Percentiles rank a stretch among this genome's conserved stretches.
Conservation (phyloP, 2,888 invertebrate genomes). For the Cistogaster globosa region DNA sequence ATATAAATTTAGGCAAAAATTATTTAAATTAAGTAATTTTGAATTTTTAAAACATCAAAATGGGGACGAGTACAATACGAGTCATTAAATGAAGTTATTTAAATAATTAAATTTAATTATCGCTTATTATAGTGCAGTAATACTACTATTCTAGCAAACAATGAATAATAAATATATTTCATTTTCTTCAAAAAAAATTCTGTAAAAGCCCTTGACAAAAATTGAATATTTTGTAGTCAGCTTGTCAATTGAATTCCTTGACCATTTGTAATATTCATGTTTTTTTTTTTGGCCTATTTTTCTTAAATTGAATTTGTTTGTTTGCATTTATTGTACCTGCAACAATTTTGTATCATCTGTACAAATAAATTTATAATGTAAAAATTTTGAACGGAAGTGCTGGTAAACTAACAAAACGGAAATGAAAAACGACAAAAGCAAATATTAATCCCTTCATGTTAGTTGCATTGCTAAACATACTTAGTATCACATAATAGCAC, state of each 20-base stretch:
- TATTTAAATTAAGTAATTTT: neutral
- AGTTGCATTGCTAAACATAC: slow-evolving; percentile 11
- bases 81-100: too few relatives aligned
- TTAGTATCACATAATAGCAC: neutral
- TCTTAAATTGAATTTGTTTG: neutral
- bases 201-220: too few relatives aligned
- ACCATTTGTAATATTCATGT: too few relatives aligned
- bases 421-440: slow-evolving; percentile 48
- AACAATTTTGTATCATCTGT: slow-evolving; percentile 4
- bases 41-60: neutral
- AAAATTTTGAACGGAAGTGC: slow-evolving; percentile 59
- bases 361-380: slow-evolving; percentile 28
- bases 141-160: too few relatives aligned
- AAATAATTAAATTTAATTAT: too few relatives aligned
- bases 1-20: neutral
- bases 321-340: neutral
- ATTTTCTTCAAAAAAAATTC: too few relatives aligned
- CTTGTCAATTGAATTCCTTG: too few relatives aligned
- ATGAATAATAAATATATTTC: too few relatives aligned
- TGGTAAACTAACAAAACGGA: slow-evolving; percentile 58
- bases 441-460: neutral
- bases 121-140: too few relatives aligned
- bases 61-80: too few relatives aligned
- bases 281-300: too few relatives aligned
- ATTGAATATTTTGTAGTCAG: too few relatives aligned